A percentile compares a stretch with the other conserved stretches of the same genome.
These are phyloP conservation scores for Labeo calbasu DNA, from an alignment of 2,797 vertebrate genomes.

Conservation along the genomic window DNA sequence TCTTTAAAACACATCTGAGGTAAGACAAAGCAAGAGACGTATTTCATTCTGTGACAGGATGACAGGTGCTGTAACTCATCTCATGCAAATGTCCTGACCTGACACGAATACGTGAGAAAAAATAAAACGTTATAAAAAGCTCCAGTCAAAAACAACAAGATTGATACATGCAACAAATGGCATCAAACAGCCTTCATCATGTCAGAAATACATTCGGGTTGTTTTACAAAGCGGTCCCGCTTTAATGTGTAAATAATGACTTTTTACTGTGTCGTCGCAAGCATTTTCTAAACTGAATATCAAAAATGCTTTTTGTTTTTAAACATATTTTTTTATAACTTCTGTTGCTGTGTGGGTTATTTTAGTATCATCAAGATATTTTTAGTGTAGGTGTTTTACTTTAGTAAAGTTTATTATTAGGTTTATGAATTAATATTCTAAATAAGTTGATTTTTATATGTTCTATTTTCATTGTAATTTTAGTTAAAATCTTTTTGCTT, in stretches of 20 bases:
- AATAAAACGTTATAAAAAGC: background rate
- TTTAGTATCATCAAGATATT: background rate
- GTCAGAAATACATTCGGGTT: background rate
- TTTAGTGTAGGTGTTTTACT: too few relatives aligned
- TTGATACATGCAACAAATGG: background rate
- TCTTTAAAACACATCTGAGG: slow-evolving; percentile 18
- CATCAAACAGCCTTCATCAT: background rate
- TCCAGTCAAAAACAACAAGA: slow-evolving; percentile 19
- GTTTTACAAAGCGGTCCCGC: background rate
- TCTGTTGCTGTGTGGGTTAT: background rate
- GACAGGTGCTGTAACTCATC: slow-evolving; percentile 40
- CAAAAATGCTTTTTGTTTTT: background rate
- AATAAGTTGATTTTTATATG: too few relatives aligned
- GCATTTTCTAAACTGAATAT: background rate
- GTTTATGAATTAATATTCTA: too few relatives aligned
- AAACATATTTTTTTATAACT: background rate
- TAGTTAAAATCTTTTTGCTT: background rate
- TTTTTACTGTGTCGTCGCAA: background rate
- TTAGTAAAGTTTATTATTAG: background rate
- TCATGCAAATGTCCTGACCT: slow-evolving; percentile 25
- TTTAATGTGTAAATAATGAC: background rate
- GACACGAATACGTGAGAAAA: background rate
- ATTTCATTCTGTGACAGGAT: slow-evolving; percentile 15
- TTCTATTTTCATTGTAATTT: too few relatives aligned
- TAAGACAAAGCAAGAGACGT: slow-evolving; percentile 10